Evolutionary conservation across 2,113 vertebrate species (phyloP), one percentile per base, ranked within the genome.

Genomic region (Coptodon bakossiorum): DNA sequence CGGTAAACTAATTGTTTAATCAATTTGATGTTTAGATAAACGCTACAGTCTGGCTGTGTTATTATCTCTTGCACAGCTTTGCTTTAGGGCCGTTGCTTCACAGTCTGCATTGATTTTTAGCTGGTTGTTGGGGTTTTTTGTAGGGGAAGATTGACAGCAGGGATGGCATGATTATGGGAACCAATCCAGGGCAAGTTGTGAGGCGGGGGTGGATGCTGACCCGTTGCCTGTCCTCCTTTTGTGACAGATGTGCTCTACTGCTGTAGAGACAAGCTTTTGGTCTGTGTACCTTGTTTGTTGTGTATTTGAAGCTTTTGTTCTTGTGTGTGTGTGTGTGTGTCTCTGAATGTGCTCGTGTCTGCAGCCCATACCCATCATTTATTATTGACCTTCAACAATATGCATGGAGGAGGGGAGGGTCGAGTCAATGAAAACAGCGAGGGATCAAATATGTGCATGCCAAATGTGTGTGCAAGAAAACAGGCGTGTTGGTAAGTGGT

Each of bases 321-420:
- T 31, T 43, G 22, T 12, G 14, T 29, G 12, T 43, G 22, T 12
- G 14, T 29, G 12, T 50, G 53, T 57, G 9, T 57, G 34, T 54
- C 17, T 59, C 3, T 81, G 34, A 73, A 80, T 50, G 24, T 27
- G 40, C 63, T 53, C 78, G 57, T 68, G 59, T 87, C 38, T 80
- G 80, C 73, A 89, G 86, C 89, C 86, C 90, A 85, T 85, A 22
- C 66, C 81, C 73, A 86, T 91, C 89, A 78, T 92, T 93, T 86
- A 93, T 91, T 89, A 71, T 13, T 92, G 91, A 92, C 90, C 92
- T 91, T 93, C 14, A 71, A 86, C 88, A 83, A 86, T 90, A 87
- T 82, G 83, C 50, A 1, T 57, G 81, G 48, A 48, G 48, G 53
- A 57, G 19, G 9, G 3, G 38, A 40, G 36, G 66, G 52, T 68